These are phyloP conservation scores for Spicauda simplicius DNA, from an alignment of 2,888 invertebrate genomes.

Conservation along the genomic window DNA sequence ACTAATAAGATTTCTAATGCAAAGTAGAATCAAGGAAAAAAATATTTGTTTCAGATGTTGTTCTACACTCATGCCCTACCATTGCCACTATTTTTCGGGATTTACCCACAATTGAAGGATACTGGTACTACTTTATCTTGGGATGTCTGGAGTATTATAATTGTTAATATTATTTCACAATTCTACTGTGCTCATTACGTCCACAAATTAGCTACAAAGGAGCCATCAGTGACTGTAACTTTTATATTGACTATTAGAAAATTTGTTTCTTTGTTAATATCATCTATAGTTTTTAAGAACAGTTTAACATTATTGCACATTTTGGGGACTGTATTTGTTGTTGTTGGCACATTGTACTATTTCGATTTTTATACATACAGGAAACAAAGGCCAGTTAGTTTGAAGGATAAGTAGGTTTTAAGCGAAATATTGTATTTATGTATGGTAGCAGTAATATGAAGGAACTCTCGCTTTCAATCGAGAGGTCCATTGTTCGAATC, in stretches of 20 bases:
- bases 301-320: conserved; percentile 69
- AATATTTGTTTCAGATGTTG: conserved; percentile 68
- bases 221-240: conserved; percentile 72
- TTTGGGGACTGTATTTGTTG: conserved; percentile 66
- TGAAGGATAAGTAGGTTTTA: conserved; percentile 50
- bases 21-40: too few relatives aligned
- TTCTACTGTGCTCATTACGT: conserved; percentile 73
- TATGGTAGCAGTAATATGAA: too few relatives aligned
- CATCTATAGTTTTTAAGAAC: conserved; percentile 74
- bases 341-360: conserved; percentile 71
- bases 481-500: too few relatives aligned
- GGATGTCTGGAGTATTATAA: conserved; percentile 62
- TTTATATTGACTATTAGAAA: conserved; percentile 75
- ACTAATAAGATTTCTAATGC: too few relatives aligned
- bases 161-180: conserved; percentile 65
- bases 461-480: too few relatives aligned
- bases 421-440: too few relatives aligned
- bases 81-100: conserved; percentile 65
- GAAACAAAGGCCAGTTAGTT: conserved; percentile 63
- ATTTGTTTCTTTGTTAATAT: conserved; percentile 70
- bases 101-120: conserved; percentile 59
- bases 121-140: conserved; percentile 51
- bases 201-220: conserved; percentile 69
- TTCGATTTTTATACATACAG: conserved; percentile 67
- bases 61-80: conserved; percentile 73